A percentile compares a stretch with the other conserved stretches of the same genome.
Evolutionary conservation across 2,888 invertebrate genomes (phyloP).

Genomic region (Dinocampus coccinellae): DNA sequence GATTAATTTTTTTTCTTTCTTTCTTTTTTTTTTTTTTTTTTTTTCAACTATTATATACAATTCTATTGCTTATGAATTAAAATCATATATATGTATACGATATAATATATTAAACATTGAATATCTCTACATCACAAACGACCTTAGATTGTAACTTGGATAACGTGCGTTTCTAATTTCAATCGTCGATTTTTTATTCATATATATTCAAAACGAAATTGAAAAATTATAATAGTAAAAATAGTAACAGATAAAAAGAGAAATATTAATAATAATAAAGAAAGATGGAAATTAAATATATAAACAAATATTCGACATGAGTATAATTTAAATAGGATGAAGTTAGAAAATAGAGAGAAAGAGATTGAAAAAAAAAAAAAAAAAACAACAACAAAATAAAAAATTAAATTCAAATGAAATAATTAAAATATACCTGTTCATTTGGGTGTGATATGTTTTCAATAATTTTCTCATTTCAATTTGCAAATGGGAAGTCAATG

Average conservation of each 20-base stretch:
- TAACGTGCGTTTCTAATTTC: constrained; percentile 23
- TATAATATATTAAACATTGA: constrained; percentile 1
- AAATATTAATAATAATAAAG: too few species aligned
- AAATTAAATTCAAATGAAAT: not conserved
- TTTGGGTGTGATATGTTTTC: not conserved
- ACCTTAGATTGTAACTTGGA: constrained; percentile 11
- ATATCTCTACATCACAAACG: constrained; percentile 5
- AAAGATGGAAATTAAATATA: too few species aligned
- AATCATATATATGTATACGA: not conserved
- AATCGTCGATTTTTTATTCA: not conserved
- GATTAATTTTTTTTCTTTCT: constrained; percentile 12
- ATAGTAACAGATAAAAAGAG: too few species aligned
- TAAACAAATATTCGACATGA: not conserved
- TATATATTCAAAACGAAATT: not conserved
- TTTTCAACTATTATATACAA: too few species aligned
- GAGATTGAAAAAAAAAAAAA: not conserved
- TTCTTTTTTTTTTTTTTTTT: too few species aligned
- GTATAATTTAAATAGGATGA: not conserved
- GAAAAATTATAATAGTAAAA: too few species aligned
- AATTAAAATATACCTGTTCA: not conserved
- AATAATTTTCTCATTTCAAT: constrained; percentile 2
- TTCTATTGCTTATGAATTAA: constrained; percentile 4
- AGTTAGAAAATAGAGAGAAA: not conserved
- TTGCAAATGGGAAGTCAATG: constrained; percentile 8
- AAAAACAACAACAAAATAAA: not conserved